Evolutionary conservation across 2,113 vertebrate genomes (phyloP).

Genomic region (Tapirus terrestris): DNA sequence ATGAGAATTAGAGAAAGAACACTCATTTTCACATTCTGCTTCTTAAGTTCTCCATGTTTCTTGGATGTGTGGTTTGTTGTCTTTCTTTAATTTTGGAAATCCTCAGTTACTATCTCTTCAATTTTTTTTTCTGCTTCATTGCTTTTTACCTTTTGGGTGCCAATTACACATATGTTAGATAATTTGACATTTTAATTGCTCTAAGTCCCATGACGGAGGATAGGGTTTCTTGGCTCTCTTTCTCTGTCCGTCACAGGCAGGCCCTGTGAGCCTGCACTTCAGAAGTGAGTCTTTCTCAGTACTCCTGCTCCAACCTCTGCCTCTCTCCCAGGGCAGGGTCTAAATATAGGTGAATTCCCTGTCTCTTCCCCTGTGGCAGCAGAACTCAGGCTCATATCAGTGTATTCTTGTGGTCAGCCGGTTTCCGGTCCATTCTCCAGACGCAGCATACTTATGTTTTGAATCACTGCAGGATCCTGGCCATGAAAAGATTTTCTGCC

Average conservation of each 20-base stretch:
- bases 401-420: background rate
- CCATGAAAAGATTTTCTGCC: background rate
- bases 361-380: background rate
- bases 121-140: background rate
- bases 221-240: background rate
- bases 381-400: background rate
- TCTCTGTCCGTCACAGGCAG: background rate
- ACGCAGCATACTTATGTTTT: background rate
- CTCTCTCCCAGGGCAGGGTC: background rate
- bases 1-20: background rate
- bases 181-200: background rate
- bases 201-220: no score
- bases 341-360: background rate
- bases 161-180: background rate
- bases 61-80: background rate
- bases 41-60: background rate
- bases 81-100: background rate
- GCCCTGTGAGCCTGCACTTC: background rate
- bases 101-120: background rate
- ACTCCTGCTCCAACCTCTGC: background rate
- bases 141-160: background rate
- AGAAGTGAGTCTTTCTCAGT: background rate
- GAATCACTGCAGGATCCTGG: background rate
- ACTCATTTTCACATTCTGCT: background rate
- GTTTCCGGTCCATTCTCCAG: background rate